Base-by-base conservation (phyloP, 1,140 invertebrate genomes). In the Philopotamus ludificatus region DNA sequence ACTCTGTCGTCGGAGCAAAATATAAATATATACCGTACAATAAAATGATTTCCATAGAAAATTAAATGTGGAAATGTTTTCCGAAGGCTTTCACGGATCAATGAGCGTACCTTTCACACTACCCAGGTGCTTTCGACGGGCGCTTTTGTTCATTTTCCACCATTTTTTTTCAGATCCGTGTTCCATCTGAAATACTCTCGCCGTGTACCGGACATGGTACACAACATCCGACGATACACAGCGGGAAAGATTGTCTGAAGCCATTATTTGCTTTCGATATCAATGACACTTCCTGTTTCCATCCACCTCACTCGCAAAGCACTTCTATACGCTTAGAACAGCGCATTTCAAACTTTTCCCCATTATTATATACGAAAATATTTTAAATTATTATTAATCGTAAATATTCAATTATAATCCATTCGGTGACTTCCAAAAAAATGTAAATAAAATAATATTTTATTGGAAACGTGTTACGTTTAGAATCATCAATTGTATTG, bases 241-340 rank as follows among this genome's bases (percentile, higher is more conserved):
- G 4, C 4, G 28, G 28, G 28, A 12, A 34, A 12, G 28, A 34
- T 34, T 34, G 28, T 34, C 39, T 57, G 25, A 18, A 21, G 16
- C 15, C 59, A 41, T 55, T 60, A 66, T 62, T 66, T 66, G 65
- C 62, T 66, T 66, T 66, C 58, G 57, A 66, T 66, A 66, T 66
- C 65, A 66, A 61, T 54, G 65, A 66, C 58, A 62, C 51, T 28
- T 62, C 50, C 65, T 12, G 50, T 34, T 1, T 41, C 39, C 47
- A 15, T 16, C 50, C 41, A 28, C 7, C 34, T 8, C 26, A 51
- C 51, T 60, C 49, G 42, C 12, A 15, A 53, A 50, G 39, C 22
- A 45, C 49, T 66, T 66, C 49, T 51, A 45, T 53, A 45, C 42
- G 34, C 23, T 45, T 64, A 57, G 45, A n/a, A n/a, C n/a, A n/a